Conservation (phyloP, 2,113 vertebrate species). For the Panthera leo region DNA sequence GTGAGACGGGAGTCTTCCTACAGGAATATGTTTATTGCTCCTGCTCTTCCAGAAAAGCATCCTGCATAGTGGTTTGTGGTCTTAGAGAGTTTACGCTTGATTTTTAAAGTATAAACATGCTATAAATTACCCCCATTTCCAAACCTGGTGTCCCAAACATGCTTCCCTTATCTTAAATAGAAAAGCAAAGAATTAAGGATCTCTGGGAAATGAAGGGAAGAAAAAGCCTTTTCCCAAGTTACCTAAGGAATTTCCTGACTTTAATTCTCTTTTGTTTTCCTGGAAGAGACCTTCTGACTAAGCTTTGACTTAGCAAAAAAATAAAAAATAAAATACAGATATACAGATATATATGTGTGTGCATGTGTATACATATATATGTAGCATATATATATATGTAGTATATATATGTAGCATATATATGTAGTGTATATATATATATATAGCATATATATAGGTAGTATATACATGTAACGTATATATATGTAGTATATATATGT, state of each 20-base stretch:
- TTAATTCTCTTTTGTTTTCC: not conserved
- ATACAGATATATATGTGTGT: not conserved
- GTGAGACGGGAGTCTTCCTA: conserved; percentile 72
- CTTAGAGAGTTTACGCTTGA: conserved; percentile 52
- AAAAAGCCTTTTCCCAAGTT: not conserved
- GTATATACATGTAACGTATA: not conserved
- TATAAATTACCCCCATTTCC: conserved; percentile 23
- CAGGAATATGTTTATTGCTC: conserved; percentile 68
- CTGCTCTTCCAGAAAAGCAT: conserved; percentile 68
- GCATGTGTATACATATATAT: not conserved
- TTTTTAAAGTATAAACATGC: conserved; percentile 66
- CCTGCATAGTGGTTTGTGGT: conserved; percentile 57
- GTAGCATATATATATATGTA: not conserved
- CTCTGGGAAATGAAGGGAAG: not conserved
- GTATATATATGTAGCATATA: no score
- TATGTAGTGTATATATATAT: no score
- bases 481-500: no score
- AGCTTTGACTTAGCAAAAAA: not conserved
- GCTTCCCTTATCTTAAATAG: not conserved
- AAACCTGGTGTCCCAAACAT: conserved; percentile 25
- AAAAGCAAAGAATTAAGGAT: conserved; percentile 32
- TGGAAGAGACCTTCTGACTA: not conserved
- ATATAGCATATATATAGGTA: no score
- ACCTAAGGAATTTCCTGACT: not conserved
- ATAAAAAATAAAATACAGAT: not conserved